Evolutionary conservation across 2,888 invertebrate genomes (phyloP), one percentile per base, ranked within the genome.

Genomic region (Gymnocheta viridis): DNA sequence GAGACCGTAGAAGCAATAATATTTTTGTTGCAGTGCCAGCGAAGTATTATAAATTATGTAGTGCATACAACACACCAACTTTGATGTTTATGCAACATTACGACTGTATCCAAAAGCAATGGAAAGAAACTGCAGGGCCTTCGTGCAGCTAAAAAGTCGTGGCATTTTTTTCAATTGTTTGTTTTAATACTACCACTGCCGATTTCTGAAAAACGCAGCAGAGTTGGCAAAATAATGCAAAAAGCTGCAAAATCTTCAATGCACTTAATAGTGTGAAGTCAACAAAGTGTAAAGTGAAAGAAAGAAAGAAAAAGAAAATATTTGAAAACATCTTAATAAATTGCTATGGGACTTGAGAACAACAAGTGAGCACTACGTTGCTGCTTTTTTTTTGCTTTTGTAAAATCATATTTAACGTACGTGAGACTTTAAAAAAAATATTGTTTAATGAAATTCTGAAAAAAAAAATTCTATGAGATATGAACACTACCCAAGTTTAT

Each of bases 271-370:
- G 90, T 88, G 90, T 88, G 88, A 90, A 90, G 87, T 89, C 89
- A 91, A 86, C 90, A 89, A 88, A 89, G 90, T 89, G 90, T 88
- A 87, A 90, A 90, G 72, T 44, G 44, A 47, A 79, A 62, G 54
- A 74, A 24, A 7, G 19, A 90, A 90, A 62, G 69, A 38, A 38
- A 74, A 29, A 17, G 47, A 89, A 91, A 89, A 89, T 88, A 86
- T 89, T 90, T 88, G 89, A 88, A 89, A 89, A 88, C 90, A 90
- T 90, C 91, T 91, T 91, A 91, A 91, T 90, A 91, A 91, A 91
- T 91, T 91, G 91, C 90, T 91, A 87, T 89, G 91, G 91, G 91
- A 91, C 88, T 90, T 88, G 88, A 87, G 89, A 85, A 88, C 88
- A 89, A 67, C 79, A 64, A 64, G 79, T 64, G 72, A 22, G 87